Base-by-base conservation (phyloP, 1,140 invertebrate species). In the Hermatobates lingyangjiaoensis region DNA sequence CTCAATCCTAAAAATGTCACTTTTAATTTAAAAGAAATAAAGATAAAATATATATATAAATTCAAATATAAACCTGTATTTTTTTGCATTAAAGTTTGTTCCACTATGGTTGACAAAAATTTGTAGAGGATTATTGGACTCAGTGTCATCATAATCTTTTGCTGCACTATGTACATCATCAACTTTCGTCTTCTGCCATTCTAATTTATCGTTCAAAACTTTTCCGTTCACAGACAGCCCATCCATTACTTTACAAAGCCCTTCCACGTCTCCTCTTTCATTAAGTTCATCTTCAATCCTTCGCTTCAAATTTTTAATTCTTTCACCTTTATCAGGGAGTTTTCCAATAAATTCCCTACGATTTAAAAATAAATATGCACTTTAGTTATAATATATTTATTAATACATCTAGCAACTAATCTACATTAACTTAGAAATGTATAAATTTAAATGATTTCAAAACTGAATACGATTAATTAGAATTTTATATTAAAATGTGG, bases 271-370 rank as follows among this genome's bases (percentile, higher is more conserved):
- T 58, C 76, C 62, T 40, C 71, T 73, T 25, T 62, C 58, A 34
- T 70, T 59, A 18, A 83, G 59, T 64, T 78, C 75, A 20, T 61
- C 60, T 4, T 68, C 45, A 51, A 83, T 60, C 57, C 72, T 74
- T 3, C 74, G 64, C 44, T 70, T 64, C 24, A 77, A 73, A 20
- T 63, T 59, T 54, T 66, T 64, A 30, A 83, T 74, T 62, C 74
- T 80, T 45, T 71, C 68, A 7, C 81, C 81, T 63, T 79, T 81
- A 55, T 83, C 81, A 0, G 76, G 68, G 51, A 83, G 61, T 57
- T 71, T 76, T 3, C 59, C 58, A 18, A 74, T 50, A 45, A 72
- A 67, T 39, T 27, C 34, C 18, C 20, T 48, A 20, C 28, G 15
- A 27, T 24, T 50, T 24, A 45, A n/a, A n/a, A n/a, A n/a, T n/a